These are phyloP conservation scores for Ovibos moschatus DNA, from an alignment of 2,113 vertebrate species.

Conservation along the genomic window DNA sequence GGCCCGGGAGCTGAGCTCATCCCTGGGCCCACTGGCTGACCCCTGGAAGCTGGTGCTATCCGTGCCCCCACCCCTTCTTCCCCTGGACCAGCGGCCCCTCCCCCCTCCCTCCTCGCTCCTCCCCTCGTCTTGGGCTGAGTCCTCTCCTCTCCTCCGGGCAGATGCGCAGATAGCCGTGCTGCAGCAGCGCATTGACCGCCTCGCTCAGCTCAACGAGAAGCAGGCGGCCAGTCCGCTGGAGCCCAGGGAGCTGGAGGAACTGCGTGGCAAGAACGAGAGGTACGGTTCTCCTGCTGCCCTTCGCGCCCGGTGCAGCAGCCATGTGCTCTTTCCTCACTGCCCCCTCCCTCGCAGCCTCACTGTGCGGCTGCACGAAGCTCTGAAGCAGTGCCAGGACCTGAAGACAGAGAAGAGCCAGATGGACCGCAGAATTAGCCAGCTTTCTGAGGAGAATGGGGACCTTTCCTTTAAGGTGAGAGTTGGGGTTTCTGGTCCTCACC, in stretches of 20 bases:
- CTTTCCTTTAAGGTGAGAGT: constrained; percentile 88
- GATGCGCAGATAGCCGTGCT: constrained; percentile 86
- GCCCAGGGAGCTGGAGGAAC: constrained; percentile 83
- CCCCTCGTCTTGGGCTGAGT: not conserved
- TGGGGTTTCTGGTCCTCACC: not conserved
- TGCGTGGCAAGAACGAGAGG: constrained; percentile 87
- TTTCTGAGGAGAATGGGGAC: constrained; percentile 89
- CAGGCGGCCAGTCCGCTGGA: constrained; percentile 77
- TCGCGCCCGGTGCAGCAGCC: accelerated
- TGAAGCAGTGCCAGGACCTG: constrained; percentile 89
- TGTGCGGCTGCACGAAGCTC: constrained; percentile 84
- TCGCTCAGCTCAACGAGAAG: constrained; percentile 82
- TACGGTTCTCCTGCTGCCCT: constrained; percentile 46
- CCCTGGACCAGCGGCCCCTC: not conserved
- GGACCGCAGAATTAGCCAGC: constrained; percentile 89
- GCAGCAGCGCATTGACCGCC: constrained; percentile 87
- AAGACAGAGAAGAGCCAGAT: constrained; percentile 86
- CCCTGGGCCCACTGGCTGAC: not conserved
- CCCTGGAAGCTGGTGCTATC: not conserved
- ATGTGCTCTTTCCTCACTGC: not conserved
- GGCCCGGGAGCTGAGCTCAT: not conserved
- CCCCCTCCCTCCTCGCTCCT: not conserved
- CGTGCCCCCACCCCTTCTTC: not conserved
- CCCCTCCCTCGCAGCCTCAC: constrained; percentile 79
- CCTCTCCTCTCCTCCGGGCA: constrained; percentile 46